Evolutionary conservation across 1,140 invertebrate genomes (phyloP).

Genomic region (Ephestia elutella): DNA sequence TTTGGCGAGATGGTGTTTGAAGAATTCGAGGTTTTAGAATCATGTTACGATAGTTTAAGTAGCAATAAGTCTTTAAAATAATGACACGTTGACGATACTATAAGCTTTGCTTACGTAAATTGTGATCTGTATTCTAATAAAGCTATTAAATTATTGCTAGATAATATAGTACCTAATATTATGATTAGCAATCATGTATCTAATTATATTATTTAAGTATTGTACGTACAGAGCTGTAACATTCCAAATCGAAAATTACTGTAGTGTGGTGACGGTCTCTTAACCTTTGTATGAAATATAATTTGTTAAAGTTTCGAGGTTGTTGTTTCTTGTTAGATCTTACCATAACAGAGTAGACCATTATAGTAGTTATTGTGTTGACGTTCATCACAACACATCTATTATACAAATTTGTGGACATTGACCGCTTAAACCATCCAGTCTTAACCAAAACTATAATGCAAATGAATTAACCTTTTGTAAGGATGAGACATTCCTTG

Average conservation of each 20-base stretch:
- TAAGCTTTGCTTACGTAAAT: slow-evolving; percentile 49
- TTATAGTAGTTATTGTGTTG: too few relatives aligned
- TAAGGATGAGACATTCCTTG: background rate
- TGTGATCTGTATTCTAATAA: slow-evolving; percentile 64
- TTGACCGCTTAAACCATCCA: too few relatives aligned
- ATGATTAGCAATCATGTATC: slow-evolving; percentile 36
- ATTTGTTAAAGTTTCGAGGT: slow-evolving; percentile 26
- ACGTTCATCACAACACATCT: too few relatives aligned
- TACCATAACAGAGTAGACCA: too few relatives aligned
- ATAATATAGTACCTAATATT: slow-evolving; percentile 40
- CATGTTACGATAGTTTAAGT: slow-evolving; percentile 76
- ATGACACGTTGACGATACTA: slow-evolving; percentile 26
- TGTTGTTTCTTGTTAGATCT: slow-evolving; percentile 21
- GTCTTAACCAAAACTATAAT: too few relatives aligned
- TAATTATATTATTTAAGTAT: slow-evolving; percentile 28
- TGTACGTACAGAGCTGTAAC: slow-evolving; percentile 29
- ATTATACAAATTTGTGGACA: too few relatives aligned
- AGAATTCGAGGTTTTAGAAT: slow-evolving; percentile 83
- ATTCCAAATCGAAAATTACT: slow-evolving; percentile 37
- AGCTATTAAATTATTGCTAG: slow-evolving; percentile 67
- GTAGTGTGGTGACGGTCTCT: slow-evolving; percentile 65
- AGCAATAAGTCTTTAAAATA: slow-evolving; percentile 69
- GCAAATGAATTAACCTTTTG: too few relatives aligned
- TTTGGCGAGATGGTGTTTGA: slow-evolving; percentile 89
- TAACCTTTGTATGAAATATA: slow-evolving; percentile 54